Percentiles rank a stretch among this genome's conserved stretches.
These are phyloP conservation scores for Cryptotermes secundus DNA, from an alignment of 1,140 invertebrate species.

Conservation along the genomic window DNA sequence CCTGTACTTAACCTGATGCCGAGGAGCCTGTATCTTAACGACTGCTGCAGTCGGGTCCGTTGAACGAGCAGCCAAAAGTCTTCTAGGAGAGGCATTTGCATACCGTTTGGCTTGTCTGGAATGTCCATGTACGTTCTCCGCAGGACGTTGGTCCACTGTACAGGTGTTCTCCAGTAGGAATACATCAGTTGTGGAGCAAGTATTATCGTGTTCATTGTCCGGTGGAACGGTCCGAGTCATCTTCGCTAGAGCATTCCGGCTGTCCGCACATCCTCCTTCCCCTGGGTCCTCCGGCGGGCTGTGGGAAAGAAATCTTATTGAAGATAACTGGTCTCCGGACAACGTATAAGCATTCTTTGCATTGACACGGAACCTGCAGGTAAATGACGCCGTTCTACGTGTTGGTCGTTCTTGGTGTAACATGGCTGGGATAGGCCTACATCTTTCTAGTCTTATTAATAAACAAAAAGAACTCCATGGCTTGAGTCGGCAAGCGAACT, in stretches of 20 bases:
- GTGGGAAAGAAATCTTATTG: neutral
- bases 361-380: no score
- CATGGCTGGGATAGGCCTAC: no score
- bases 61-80: constrained; percentile 2
- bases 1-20: neutral
- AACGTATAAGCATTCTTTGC: no score
- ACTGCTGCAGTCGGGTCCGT: neutral
- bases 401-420: no score
- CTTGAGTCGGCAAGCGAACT: no score
- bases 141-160: neutral
- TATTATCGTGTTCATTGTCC: neutral
- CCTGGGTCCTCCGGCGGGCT: neutral
- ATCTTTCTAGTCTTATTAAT: no score
- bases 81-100: neutral
- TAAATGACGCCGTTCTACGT: no score
- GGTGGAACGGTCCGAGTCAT: neutral
- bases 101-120: neutral
- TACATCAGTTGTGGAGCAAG: neutral
- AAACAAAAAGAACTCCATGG: no score
- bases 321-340: no score
- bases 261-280: neutral
- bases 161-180: neutral
- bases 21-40: neutral
- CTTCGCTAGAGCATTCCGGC: neutral
- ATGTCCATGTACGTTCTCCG: neutral